These are phyloP conservation scores for Hyles lineata DNA, from an alignment of 2,888 invertebrate genomes.

Conservation along the genomic window DNA sequence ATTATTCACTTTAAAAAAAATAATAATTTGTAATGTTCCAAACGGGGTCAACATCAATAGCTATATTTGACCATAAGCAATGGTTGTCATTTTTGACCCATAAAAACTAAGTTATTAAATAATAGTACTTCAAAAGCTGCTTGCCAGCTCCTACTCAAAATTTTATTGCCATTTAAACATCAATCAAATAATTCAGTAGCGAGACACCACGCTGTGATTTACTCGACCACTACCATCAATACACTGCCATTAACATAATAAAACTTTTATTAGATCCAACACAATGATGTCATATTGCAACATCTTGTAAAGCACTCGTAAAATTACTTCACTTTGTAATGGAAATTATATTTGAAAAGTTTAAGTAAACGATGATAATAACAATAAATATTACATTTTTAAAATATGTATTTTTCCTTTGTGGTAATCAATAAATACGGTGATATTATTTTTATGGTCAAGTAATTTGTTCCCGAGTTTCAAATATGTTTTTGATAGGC, in stretches of 20 bases:
- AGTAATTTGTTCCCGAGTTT: neutral
- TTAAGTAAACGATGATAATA: neutral
- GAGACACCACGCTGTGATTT: conserved; percentile 52
- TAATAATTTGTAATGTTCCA: too few species aligned
- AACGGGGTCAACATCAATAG: too few species aligned
- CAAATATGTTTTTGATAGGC: neutral
- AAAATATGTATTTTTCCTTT: conserved; percentile 6
- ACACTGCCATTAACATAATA: conserved; percentile 30
- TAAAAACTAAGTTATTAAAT: neutral
- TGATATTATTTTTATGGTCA: conserved; percentile 6
- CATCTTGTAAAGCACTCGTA: conserved; percentile 49
- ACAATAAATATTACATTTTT: neutral
- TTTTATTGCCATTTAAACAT: conserved; percentile 48
- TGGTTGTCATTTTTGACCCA: neutral
- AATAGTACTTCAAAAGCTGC: neutral
- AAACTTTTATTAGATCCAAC: conserved; percentile 37
- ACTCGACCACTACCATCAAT: conserved; percentile 11
- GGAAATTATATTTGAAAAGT: conserved; percentile 10
- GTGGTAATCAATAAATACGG: neutral
- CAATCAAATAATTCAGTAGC: conserved; percentile 61
- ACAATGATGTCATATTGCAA: conserved; percentile 51
- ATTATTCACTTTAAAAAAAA: too few species aligned
- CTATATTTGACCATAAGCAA: too few species aligned
- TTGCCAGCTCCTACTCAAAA: neutral
- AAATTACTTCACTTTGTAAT: conserved; percentile 24